phyloP scores from a whole-genome alignment of 2,888 invertebrate species.

The Ptilodon capucinus region DNA sequence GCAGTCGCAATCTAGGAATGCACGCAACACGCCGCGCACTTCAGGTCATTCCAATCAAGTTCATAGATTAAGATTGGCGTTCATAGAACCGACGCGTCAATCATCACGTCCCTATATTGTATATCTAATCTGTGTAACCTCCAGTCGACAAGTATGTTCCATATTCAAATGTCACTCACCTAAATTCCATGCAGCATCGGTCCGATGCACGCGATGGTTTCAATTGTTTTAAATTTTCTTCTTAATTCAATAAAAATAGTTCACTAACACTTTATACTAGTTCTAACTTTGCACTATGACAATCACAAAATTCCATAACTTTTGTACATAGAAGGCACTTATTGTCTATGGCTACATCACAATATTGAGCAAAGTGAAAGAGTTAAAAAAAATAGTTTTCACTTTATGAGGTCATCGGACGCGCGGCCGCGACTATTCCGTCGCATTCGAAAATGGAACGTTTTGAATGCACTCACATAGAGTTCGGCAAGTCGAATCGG shows the following conservation, averaged over 20 bases:
- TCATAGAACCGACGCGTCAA: slow-evolving; percentile 39
- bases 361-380: slow-evolving; percentile 75
- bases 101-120: slow-evolving; percentile 28
- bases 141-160: not conserved
- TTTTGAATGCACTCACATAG: slow-evolving; percentile 45
- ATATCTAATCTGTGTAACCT: no score
- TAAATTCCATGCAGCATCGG: slow-evolving; percentile 53
- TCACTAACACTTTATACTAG: slow-evolving; percentile 62
- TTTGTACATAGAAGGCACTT: slow-evolving; percentile 76
- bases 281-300: slow-evolving; percentile 73
- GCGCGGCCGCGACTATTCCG: slow-evolving; percentile 47
- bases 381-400: slow-evolving; percentile 58
- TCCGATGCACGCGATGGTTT: slow-evolving; percentile 57
- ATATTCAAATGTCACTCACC: slow-evolving; percentile 52
- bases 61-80: slow-evolving; percentile 80
- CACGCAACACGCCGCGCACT: slow-evolving; percentile 57
- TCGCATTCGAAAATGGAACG: slow-evolving; percentile 59
- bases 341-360: slow-evolving; percentile 61
- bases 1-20: slow-evolving; percentile 69
- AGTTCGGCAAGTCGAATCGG: slow-evolving; percentile 57
- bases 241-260: slow-evolving; percentile 42
- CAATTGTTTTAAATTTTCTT: slow-evolving; percentile 33
- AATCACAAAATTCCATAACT: slow-evolving; percentile 65
- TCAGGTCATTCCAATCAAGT: slow-evolving; percentile 72
- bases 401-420: slow-evolving; percentile 68